These are phyloP conservation scores for Monochamus alternatus DNA, from an alignment of 2,888 invertebrate genomes.

Conservation along the genomic window DNA sequence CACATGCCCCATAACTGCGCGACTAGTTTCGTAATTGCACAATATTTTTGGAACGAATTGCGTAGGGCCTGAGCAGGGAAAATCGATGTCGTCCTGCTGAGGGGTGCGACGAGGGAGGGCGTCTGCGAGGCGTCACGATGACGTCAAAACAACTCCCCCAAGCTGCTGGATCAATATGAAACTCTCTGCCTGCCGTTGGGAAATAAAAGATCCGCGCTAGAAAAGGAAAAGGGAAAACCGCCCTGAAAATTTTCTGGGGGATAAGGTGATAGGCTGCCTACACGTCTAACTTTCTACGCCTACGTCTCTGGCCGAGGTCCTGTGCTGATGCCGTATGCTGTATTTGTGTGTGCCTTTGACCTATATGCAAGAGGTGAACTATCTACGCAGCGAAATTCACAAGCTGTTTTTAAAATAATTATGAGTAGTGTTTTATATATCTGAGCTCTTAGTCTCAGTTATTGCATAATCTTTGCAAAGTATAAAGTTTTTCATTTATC, in stretches of 20 bases:
- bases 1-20: no score
- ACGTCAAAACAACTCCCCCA: constrained; percentile 47
- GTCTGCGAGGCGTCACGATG: constrained; percentile 45
- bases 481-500: no score
- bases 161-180: constrained; percentile 42
- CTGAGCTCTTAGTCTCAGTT: no score
- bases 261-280: neutral
- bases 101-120: constrained; percentile 1
- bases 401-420: neutral
- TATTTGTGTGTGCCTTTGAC: constrained; percentile 5
- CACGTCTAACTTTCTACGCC: neutral
- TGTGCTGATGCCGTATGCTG: neutral
- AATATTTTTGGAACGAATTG: no score
- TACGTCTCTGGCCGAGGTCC: neutral
- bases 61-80: constrained; percentile 1
- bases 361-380: neutral
- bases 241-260: neutral
- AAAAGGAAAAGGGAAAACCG: neutral
- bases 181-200: neutral
- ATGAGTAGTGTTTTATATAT: no score
- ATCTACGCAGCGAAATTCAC: neutral
- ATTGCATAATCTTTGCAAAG: no score
- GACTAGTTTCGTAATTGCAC: no score
- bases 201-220: neutral
- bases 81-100: constrained; percentile 5